Evolutionary conservation across 2,113 vertebrate species (phyloP).

Genomic region (Paralichthys olivaceus): DNA sequence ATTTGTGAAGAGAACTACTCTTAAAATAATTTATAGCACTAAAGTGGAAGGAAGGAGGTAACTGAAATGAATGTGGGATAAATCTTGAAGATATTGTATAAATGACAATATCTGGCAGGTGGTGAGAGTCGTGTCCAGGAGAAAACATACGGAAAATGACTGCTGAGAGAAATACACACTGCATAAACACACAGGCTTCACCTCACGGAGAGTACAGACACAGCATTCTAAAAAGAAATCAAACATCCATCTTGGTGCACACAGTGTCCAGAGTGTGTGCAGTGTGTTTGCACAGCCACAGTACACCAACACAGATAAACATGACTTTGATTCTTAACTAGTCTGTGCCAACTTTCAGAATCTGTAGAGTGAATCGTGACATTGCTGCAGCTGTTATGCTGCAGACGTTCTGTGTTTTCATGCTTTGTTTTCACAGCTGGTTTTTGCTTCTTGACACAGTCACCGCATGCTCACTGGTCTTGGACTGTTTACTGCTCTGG

Average conservation of each 20-base stretch:
- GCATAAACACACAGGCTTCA: no score
- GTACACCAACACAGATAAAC: conserved; percentile 42
- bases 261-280: background rate
- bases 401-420: no score
- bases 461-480: conserved; percentile 8
- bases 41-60: background rate
- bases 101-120: background rate
- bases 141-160: background rate
- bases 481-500: conserved; percentile 39
- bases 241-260: conserved; percentile 6
- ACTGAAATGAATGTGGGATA: background rate
- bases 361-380: no score
- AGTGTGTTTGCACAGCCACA: conserved; percentile 40
- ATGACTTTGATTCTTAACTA: conserved; percentile 39
- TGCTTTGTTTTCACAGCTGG: conserved; percentile 73
- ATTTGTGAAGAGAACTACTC: background rate
- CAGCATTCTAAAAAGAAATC: conserved; percentile 5
- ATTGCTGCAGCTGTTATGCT: no score
- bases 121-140: background rate
- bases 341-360: background rate
- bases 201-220: background rate
- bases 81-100: background rate
- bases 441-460: conserved; percentile 25
- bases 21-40: background rate
- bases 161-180: background rate